Evolutionary conservation across 2,888 invertebrate species (phyloP).

Genomic region (Heliconius cydno): DNA sequence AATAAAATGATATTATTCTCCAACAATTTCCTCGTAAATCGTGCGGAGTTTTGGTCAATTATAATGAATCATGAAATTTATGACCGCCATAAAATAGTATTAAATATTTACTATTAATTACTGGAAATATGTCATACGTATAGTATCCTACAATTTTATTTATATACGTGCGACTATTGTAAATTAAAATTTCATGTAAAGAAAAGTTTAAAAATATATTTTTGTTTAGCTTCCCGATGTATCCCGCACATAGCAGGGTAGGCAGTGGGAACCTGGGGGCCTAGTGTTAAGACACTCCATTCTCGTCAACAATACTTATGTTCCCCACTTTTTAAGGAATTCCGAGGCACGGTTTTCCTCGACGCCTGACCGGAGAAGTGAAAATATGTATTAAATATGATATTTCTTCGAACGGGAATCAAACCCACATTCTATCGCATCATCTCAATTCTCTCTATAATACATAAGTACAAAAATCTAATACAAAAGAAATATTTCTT

Average conservation of each 20-base stretch:
- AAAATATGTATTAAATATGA: too few relatives aligned
- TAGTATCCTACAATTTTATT: background rate
- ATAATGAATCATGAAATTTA: slow-evolving; percentile 59
- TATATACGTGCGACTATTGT: too few relatives aligned
- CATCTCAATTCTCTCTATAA: background rate
- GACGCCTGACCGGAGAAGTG: too few relatives aligned
- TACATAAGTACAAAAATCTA: background rate
- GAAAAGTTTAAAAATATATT: too few relatives aligned
- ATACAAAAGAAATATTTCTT: background rate
- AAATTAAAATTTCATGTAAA: too few relatives aligned
- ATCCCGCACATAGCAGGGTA: too few relatives aligned
- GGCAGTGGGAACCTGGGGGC: too few relatives aligned
- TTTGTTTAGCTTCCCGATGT: too few relatives aligned
- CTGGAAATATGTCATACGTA: background rate
- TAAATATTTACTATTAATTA: slow-evolving; percentile 17
- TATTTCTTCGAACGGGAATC: background rate
- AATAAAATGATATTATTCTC: slow-evolving; percentile 14
- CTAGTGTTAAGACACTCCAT: too few relatives aligned
- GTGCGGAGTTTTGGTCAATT: slow-evolving; percentile 56
- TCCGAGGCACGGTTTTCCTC: too few relatives aligned
- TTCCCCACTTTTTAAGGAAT: too few relatives aligned
- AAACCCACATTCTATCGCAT: background rate
- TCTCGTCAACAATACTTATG: too few relatives aligned
- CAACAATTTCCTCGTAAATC: slow-evolving; percentile 47
- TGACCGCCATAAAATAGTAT: slow-evolving; percentile 41